phyloP scores from a whole-genome alignment of 1,140 invertebrate species.

The Wasmannia auropunctata region DNA sequence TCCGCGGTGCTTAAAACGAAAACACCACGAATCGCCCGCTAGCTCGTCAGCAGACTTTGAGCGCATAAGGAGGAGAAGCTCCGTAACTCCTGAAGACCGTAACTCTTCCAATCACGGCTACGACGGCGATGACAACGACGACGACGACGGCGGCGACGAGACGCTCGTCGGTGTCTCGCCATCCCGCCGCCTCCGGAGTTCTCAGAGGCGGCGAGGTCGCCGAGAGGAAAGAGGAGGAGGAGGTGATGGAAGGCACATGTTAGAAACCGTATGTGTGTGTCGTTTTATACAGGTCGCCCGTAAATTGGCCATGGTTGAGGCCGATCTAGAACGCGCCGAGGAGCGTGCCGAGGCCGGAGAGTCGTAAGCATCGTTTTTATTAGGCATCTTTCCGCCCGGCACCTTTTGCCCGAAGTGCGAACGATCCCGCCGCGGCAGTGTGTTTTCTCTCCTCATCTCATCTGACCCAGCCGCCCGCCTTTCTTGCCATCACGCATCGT shows the following conservation, averaged over 20 bases:
- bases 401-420: constrained; percentile 27
- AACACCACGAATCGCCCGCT: background rate
- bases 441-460: constrained; percentile 7
- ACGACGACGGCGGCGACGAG: background rate
- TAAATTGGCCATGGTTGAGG: constrained; percentile 99
- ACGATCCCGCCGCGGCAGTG: constrained; percentile 46
- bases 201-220: constrained; percentile 32
- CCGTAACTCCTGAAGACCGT: background rate
- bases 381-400: constrained; percentile 55
- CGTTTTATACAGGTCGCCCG: constrained; percentile 96
- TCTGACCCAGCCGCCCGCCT: background rate
- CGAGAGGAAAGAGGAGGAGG: background rate
- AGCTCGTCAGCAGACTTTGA: constrained; percentile 22
- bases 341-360: constrained; percentile 99
- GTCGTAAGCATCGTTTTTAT: constrained; percentile 93
- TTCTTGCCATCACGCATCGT: constrained; percentile 7
- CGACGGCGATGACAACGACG: constrained; percentile 20
- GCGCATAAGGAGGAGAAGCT: background rate
- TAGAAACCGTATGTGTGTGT: constrained; percentile 77
- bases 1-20: background rate
- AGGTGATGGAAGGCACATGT: constrained; percentile 58
- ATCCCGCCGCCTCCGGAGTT: constrained; percentile 38
- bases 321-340: constrained; percentile 99
- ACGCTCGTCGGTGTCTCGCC: constrained; percentile 10
- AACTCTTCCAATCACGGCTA: constrained; percentile 51